Percentiles rank a stretch among this genome's conserved stretches.
These are phyloP conservation scores for Alligator mississippiensis DNA, from an alignment of 2,113 vertebrate genomes.

Conservation along the genomic window DNA sequence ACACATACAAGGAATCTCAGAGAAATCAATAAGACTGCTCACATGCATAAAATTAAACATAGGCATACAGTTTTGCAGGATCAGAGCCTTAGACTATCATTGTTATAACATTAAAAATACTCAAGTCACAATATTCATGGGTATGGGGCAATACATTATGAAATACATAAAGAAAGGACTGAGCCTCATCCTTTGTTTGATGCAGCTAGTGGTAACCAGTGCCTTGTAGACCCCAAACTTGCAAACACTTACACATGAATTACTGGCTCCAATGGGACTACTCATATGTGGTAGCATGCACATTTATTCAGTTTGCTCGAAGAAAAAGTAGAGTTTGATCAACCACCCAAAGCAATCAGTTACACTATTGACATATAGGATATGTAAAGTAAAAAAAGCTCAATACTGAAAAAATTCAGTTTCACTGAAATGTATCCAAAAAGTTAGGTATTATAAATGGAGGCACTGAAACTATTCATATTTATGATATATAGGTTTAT, in stretches of 20 bases:
- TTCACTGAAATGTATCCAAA: not conserved
- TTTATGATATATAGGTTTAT: not conserved
- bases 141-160: not conserved
- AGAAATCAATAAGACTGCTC: conserved; percentile 7
- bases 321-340: not conserved
- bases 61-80: not conserved
- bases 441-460: not conserved
- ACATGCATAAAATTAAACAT: not conserved
- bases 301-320: fast-evolving
- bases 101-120: not conserved
- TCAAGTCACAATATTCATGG: not conserved
- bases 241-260: not conserved
- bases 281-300: not conserved
- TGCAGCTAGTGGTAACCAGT: not conserved
- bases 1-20: not conserved
- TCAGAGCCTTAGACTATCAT: not conserved
- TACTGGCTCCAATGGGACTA: not conserved
- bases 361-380: not conserved
- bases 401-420: not conserved
- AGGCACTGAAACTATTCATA: not conserved
- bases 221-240: not conserved
- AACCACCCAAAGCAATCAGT: fast-evolving
- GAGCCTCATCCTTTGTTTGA: not conserved
- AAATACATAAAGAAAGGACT: not conserved
- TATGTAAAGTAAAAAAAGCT: not conserved